phyloP scores from a whole-genome alignment of 2,888 invertebrate species.

The Cyclophora punctaria region DNA sequence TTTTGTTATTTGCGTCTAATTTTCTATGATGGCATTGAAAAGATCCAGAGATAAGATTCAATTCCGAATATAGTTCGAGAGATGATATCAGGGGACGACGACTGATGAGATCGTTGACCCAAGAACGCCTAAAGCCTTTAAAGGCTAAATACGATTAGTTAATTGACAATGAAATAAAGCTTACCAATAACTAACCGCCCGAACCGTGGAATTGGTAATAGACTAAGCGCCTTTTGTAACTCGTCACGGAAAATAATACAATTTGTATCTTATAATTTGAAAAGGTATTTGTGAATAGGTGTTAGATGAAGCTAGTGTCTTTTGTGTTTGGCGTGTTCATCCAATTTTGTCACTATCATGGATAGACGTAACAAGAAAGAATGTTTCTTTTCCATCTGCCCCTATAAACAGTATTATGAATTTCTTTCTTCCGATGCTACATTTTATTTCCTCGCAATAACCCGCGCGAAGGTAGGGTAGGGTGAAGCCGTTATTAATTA shows the following conservation, averaged over 20 bases:
- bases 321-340: too few species aligned
- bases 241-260: conserved; percentile 41
- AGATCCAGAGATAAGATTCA: conserved; percentile 3
- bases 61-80: conserved; percentile 15
- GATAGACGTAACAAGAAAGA: too few species aligned
- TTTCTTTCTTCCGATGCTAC: too few species aligned
- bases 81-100: conserved; percentile 13
- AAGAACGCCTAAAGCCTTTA: conserved; percentile 21
- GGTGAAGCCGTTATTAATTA: too few species aligned
- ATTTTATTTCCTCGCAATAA: too few species aligned
- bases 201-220: conserved; percentile 52
- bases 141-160: conserved; percentile 27
- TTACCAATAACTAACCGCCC: conserved; percentile 28
- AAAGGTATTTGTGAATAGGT: too few species aligned
- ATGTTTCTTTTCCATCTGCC: too few species aligned
- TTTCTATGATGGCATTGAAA: too few species aligned
- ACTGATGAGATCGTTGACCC: conserved; percentile 20
- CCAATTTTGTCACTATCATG: too few species aligned
- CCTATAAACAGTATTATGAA: too few species aligned
- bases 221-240: conserved; percentile 34
- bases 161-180: conserved; percentile 33
- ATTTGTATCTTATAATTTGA: conserved; percentile 16
- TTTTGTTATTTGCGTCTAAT: not conserved
- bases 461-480: too few species aligned
- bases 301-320: too few species aligned